Evolutionary conservation across 2,888 invertebrate genomes (phyloP).

Genomic region (Oconnorella tubifera): DNA sequence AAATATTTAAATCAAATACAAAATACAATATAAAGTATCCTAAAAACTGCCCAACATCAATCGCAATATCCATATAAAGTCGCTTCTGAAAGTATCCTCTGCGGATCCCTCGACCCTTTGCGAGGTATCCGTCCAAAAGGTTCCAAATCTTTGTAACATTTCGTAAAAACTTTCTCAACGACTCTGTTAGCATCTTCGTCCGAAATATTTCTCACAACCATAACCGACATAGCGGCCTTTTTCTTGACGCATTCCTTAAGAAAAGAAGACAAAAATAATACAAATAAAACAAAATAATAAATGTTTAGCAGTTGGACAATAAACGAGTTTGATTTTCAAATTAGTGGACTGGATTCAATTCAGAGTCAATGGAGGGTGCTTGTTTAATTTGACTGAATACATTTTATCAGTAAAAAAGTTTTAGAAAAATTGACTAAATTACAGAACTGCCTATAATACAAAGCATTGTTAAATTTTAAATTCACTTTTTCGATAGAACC

Average conservation of each 20-base stretch:
- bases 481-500: too few relatives aligned
- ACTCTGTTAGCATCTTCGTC: slow-evolving; percentile 69
- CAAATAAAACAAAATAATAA: background rate
- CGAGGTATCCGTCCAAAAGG: slow-evolving; percentile 69
- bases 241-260: slow-evolving; percentile 75
- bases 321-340: too few relatives aligned
- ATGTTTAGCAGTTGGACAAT: too few relatives aligned
- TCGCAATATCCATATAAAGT: slow-evolving; percentile 43
- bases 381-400: too few relatives aligned
- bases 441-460: too few relatives aligned
- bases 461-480: too few relatives aligned
- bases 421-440: too few relatives aligned
- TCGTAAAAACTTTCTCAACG: slow-evolving; percentile 81
- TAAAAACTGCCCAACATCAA: slow-evolving; percentile 1
- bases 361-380: too few relatives aligned
- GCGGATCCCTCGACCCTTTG: slow-evolving; percentile 38
- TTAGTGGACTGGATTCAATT: too few relatives aligned
- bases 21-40: background rate
- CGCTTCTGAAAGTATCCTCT: slow-evolving; percentile 43
- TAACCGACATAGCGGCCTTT: slow-evolving; percentile 78
- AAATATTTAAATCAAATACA: background rate
- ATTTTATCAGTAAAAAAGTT: too few relatives aligned
- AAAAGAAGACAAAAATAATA: too few relatives aligned
- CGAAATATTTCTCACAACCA: slow-evolving; percentile 74
- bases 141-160: slow-evolving; percentile 87